These are phyloP conservation scores for Dicaeum eximium DNA, from an alignment of 2,113 vertebrate genomes.

Conservation along the genomic window DNA sequence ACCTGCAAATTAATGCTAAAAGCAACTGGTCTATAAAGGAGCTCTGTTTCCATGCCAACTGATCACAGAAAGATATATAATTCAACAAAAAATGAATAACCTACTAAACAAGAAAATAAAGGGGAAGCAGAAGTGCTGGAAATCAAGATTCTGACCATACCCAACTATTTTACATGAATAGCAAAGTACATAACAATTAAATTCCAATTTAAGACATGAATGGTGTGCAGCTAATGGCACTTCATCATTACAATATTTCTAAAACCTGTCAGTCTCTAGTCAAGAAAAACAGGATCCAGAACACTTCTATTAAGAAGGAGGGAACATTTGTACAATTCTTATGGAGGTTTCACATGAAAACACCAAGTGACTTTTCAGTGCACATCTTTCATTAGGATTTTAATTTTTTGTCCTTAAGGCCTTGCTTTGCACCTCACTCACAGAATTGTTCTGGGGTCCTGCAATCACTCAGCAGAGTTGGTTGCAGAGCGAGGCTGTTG, in stretches of 20 bases:
- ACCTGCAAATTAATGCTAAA: slow-evolving; percentile 64
- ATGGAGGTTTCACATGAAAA: not conserved
- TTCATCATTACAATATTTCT: not conserved
- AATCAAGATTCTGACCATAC: slow-evolving; percentile 7
- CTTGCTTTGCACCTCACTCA: not conserved
- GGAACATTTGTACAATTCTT: not conserved
- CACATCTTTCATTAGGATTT: not conserved
- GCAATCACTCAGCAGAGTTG: not conserved
- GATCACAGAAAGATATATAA: slow-evolving; percentile 36
- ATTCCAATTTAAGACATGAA: not conserved
- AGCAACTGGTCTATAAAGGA: slow-evolving; percentile 44
- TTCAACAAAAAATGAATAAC: slow-evolving; percentile 6
- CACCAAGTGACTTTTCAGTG: not conserved
- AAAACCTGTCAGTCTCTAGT: slow-evolving; percentile 23
- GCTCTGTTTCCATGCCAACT: slow-evolving; percentile 58
- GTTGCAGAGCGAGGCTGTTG: fast-evolving
- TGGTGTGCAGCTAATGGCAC: not conserved
- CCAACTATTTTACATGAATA: slow-evolving; percentile 17
- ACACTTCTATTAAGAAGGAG: slow-evolving; percentile 1
- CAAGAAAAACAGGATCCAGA: slow-evolving; percentile 23
- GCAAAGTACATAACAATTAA: slow-evolving; percentile 17
- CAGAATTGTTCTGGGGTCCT: not conserved
- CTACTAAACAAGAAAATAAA: slow-evolving; percentile 20
- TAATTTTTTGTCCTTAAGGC: not conserved
- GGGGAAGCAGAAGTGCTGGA: not conserved